These are phyloP conservation scores for Stegophylla sp. DNA, from an alignment of 2,888 invertebrate species.

Conservation along the genomic window DNA sequence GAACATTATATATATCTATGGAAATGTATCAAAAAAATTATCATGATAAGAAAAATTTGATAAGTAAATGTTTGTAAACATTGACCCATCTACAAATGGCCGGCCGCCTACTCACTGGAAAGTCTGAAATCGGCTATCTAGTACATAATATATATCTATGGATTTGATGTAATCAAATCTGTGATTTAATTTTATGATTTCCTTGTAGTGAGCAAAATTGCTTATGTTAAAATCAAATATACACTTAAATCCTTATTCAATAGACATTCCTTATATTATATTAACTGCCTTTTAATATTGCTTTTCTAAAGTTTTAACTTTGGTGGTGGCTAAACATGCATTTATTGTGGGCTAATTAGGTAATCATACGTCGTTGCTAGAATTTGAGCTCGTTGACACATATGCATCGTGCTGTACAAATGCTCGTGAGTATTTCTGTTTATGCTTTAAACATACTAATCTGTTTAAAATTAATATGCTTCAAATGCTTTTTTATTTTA, in stretches of 20 bases:
- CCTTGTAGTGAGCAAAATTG: too few relatives aligned
- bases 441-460: constrained; percentile 17
- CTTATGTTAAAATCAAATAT: too few relatives aligned
- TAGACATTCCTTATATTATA: neutral
- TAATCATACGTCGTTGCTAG: constrained; percentile 51
- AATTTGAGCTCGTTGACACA: constrained; percentile 36
- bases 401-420: constrained; percentile 49
- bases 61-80: too few relatives aligned
- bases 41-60: too few relatives aligned
- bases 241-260: neutral
- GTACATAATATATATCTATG: too few relatives aligned
- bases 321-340: constrained; percentile 42
- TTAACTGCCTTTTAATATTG: neutral
- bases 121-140: neutral
- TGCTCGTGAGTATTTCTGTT: constrained; percentile 50
- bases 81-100: too few relatives aligned
- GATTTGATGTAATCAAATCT: too few relatives aligned
- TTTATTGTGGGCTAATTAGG: constrained; percentile 54
- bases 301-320: constrained; percentile 24
- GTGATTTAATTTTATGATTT: too few relatives aligned
- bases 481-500: neutral
- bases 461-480: neutral
- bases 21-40: too few relatives aligned
- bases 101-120: too few relatives aligned
- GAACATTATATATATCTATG: too few relatives aligned